These are phyloP conservation scores for Vandiemenella viatica DNA, from an alignment of 2,888 invertebrate species.

Conservation along the genomic window DNA sequence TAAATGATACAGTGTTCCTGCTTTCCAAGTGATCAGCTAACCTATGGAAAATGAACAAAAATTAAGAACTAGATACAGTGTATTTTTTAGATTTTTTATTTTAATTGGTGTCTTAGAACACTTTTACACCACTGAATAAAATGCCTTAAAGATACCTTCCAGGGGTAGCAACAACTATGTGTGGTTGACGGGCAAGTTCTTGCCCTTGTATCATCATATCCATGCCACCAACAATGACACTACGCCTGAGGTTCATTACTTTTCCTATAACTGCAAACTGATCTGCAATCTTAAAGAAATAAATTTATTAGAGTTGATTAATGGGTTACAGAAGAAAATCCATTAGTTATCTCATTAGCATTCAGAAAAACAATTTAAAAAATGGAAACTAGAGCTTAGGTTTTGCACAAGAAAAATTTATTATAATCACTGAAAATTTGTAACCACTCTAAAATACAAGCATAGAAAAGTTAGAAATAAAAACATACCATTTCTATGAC, in stretches of 20 bases:
- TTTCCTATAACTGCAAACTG: slow-evolving; percentile 88
- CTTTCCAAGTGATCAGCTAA: slow-evolving; percentile 84
- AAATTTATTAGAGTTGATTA: too few species aligned
- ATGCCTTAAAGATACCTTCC: slow-evolving; percentile 36
- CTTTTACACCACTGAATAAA: background rate
- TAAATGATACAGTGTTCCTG: slow-evolving; percentile 66
- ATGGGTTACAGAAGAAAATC: too few species aligned
- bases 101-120: background rate
- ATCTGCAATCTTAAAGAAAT: slow-evolving; percentile 64
- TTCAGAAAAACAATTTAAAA: too few species aligned
- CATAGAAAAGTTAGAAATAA: too few species aligned
- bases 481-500: too few species aligned
- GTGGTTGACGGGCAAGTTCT: slow-evolving; percentile 70
- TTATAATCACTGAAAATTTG: too few species aligned
- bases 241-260: slow-evolving; percentile 65
- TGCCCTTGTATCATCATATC: slow-evolving; percentile 80
- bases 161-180: slow-evolving; percentile 92
- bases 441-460: too few species aligned
- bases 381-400: slow-evolving; percentile 7
- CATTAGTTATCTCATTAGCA: too few species aligned
- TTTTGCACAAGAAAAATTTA: too few species aligned
- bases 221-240: slow-evolving; percentile 87
- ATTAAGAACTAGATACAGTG: background rate
- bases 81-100: background rate
- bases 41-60: slow-evolving; percentile 27